These are phyloP conservation scores for Thymelicus lineola DNA, from an alignment of 2,888 invertebrate genomes.

Conservation along the genomic window DNA sequence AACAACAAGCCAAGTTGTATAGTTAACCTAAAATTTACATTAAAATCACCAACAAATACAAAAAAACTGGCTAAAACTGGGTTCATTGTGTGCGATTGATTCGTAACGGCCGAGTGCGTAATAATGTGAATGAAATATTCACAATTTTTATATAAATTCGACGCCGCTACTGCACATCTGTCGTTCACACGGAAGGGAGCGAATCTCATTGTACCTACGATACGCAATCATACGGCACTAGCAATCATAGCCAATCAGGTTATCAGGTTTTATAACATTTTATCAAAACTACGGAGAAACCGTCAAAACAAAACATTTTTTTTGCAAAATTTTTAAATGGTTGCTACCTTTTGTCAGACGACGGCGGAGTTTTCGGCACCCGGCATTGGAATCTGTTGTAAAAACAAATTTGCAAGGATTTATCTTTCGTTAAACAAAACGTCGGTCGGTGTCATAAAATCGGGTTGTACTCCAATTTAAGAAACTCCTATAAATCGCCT, in stretches of 20 bases:
- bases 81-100: conserved; percentile 81
- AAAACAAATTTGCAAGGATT: conserved; percentile 73
- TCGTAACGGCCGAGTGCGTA: conserved; percentile 82
- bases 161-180: conserved; percentile 76
- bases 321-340: conserved; percentile 12
- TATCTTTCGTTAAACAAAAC: conserved; percentile 56
- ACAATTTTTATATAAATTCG: conserved; percentile 81
- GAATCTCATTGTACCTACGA: conserved; percentile 46
- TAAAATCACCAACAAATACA: conserved; percentile 77
- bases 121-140: conserved; percentile 83
- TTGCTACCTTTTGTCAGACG: conserved; percentile 57
- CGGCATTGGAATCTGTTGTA: conserved; percentile 57
- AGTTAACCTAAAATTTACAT: conserved; percentile 80
- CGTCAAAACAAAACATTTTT: conserved; percentile 21
- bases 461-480: conserved; percentile 72
- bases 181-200: conserved; percentile 78
- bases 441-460: conserved; percentile 59
- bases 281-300: background rate
- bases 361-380: conserved; percentile 58
- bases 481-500: conserved; percentile 62
- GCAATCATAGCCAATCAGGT: conserved; percentile 25
- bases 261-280: conserved; percentile 29
- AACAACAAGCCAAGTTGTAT: conserved; percentile 68
- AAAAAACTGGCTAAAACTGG: conserved; percentile 77
- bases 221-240: conserved; percentile 35